A percentile compares a stretch with the other conserved stretches of the same genome.
Evolutionary conservation across 2,888 invertebrate genomes (phyloP).

Genomic region (Aproaerema taeniolella): DNA sequence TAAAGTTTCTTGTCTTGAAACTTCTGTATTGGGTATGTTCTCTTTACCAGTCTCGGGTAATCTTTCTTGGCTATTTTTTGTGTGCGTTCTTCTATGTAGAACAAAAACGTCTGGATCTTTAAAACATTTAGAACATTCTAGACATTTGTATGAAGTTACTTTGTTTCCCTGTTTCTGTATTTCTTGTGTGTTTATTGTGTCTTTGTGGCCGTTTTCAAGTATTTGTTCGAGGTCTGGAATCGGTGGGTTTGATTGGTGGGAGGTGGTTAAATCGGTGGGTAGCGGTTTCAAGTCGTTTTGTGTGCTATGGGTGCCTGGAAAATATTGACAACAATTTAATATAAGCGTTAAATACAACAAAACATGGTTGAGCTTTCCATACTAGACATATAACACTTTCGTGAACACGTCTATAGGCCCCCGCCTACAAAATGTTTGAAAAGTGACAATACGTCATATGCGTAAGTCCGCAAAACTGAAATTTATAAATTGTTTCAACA

Average conservation of each 20-base stretch:
- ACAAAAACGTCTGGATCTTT: constrained; percentile 65
- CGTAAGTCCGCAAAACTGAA: too few relatives aligned
- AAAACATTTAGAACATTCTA: constrained; percentile 60
- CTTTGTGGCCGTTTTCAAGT: constrained; percentile 12
- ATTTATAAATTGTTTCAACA: too few relatives aligned
- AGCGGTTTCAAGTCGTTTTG: not conserved
- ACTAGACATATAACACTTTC: too few relatives aligned
- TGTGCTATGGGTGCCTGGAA: too few relatives aligned
- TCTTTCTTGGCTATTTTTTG: constrained; percentile 12
- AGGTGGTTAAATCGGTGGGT: not conserved
- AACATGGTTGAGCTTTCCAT: too few relatives aligned
- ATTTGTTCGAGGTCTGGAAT: constrained; percentile 10
- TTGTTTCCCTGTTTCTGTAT: constrained; percentile 9
- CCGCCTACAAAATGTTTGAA: too few relatives aligned
- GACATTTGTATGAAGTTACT: constrained; percentile 48
- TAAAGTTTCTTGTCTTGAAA: constrained; percentile 38
- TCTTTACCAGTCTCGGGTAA: constrained; percentile 36
- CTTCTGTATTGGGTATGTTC: constrained; percentile 35
- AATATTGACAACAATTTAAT: too few relatives aligned
- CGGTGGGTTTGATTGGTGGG: constrained; percentile 3
- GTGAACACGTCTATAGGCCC: too few relatives aligned
- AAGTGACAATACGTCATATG: too few relatives aligned
- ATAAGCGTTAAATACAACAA: too few relatives aligned
- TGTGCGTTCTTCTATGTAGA: constrained; percentile 50
- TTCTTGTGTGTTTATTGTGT: too few relatives aligned